Evolutionary conservation across 1,140 invertebrate species (phyloP), one percentile per base, ranked within the genome.

Genomic region (Mamestra configurata): DNA sequence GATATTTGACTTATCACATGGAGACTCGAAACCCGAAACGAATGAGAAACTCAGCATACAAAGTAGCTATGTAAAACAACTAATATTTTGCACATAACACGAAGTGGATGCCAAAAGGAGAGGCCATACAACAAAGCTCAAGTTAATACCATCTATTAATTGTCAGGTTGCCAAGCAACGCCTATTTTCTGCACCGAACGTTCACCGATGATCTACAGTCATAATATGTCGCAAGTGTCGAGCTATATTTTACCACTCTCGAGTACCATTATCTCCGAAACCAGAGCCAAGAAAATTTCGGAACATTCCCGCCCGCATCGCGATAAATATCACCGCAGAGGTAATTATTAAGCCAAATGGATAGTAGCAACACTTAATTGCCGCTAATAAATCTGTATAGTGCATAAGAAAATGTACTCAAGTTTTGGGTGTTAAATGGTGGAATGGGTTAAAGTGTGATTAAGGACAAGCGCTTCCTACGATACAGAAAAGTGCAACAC

Each of bases 271-370:
- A 68, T 66, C 79, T 55, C 61, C 2, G 68, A 73, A 61, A 64
- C 57, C 59, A 22, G 72, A 71, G 79, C 79, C 79, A 80, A 80
- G 79, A 82, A 82, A 75, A 82, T 79, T 81, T 82, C 77, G 53
- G 40, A 43, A 61, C 79, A 49, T 68, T 55, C 59, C 40, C 70
- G 55, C 24, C 55, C 46, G 40, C 27, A 27, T 35, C 57, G 40
- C 81, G 40, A 79, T 79, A 68, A 77, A 77, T 82, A 79, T 66
- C 46, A 49, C 66, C 71, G 53, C 70, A 73, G 53, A 79, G 57
- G 75, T 78, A 77, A 83, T 78, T 80, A 80, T 77, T 75, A 80
- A 72, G 66, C 76, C 61, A 71, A 83, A 78, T 75, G 73, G 64
- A 68, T 76, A 76, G 57, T 40, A 64, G 18, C 35, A 57, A 66